Conservation (phyloP, 2,113 vertebrate genomes). For the Heterochromis multidens region DNA sequence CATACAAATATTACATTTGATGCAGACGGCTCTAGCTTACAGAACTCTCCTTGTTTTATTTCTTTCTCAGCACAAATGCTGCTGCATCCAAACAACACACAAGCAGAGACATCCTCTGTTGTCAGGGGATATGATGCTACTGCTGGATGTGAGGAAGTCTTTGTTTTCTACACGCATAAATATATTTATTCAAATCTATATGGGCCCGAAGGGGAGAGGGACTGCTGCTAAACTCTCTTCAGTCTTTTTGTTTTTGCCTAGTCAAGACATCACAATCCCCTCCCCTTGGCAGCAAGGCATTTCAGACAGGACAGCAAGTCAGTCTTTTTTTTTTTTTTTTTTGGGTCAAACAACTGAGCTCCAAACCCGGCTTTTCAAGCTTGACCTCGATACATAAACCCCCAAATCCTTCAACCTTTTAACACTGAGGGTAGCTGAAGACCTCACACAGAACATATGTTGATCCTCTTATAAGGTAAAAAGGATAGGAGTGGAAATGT, state of each 20-base stretch:
- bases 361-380: conserved; percentile 54
- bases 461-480: conserved; percentile 58
- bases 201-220: neutral
- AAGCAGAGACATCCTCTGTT: neutral
- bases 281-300: neutral
- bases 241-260: neutral
- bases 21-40: neutral
- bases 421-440: conserved; percentile 32
- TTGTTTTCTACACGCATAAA: neutral
- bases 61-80: neutral
- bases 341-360: conserved; percentile 23
- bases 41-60: neutral
- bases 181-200: neutral
- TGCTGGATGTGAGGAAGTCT: neutral
- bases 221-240: neutral
- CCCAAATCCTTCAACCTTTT: conserved; percentile 53
- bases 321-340: conserved; percentile 29
- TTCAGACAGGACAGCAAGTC: conserved; percentile 7
- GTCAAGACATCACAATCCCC: neutral
- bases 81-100: neutral
- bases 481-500: conserved; percentile 3
- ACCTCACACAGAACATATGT: conserved; percentile 34
- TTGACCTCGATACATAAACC: conserved; percentile 63
- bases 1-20: neutral
- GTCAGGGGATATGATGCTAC: neutral